Percentiles rank a stretch among this genome's conserved stretches.
These are phyloP conservation scores for Aegithalos caudatus DNA, from an alignment of 2,113 vertebrate species.

Conservation along the genomic window DNA sequence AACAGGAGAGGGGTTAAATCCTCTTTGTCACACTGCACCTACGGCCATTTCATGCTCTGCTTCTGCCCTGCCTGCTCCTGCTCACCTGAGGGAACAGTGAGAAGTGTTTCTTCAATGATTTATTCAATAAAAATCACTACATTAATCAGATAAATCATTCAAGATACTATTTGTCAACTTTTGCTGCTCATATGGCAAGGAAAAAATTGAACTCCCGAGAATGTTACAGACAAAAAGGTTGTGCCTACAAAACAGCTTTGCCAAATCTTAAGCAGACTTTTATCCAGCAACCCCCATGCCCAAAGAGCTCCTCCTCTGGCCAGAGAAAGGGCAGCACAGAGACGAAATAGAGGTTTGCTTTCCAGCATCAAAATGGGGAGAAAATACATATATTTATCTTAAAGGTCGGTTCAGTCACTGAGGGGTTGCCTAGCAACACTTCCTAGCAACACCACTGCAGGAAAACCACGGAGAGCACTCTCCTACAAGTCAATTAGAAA, in stretches of 20 bases:
- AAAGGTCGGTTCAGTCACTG: slow-evolving; percentile 59
- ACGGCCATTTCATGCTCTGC: neutral
- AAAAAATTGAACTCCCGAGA: neutral
- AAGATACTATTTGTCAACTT: slow-evolving; percentile 11
- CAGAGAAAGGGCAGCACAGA: neutral
- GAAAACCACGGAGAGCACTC: slow-evolving; percentile 5
- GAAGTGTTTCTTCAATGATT: neutral
- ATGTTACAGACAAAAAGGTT: neutral
- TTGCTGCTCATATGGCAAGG: neutral
- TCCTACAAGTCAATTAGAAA: slow-evolving; percentile 62
- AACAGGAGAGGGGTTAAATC: neutral
- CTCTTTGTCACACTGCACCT: neutral
- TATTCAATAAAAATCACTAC: neutral
- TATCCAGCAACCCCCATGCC: neutral
- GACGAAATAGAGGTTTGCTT: slow-evolving; percentile 25
- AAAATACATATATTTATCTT: slow-evolving; percentile 65
- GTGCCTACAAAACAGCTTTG: neutral
- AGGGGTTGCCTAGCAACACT: slow-evolving; percentile 66
- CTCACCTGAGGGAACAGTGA: neutral
- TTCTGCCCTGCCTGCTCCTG: neutral
- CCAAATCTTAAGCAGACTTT: neutral
- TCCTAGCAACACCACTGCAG: slow-evolving; percentile 61
- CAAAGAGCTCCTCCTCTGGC: neutral
- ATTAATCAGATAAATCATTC: slow-evolving; percentile 40
- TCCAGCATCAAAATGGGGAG: slow-evolving; percentile 34